phyloP scores from a whole-genome alignment of 2,797 vertebrate genomes.

The Loris lydekkerianus region DNA sequence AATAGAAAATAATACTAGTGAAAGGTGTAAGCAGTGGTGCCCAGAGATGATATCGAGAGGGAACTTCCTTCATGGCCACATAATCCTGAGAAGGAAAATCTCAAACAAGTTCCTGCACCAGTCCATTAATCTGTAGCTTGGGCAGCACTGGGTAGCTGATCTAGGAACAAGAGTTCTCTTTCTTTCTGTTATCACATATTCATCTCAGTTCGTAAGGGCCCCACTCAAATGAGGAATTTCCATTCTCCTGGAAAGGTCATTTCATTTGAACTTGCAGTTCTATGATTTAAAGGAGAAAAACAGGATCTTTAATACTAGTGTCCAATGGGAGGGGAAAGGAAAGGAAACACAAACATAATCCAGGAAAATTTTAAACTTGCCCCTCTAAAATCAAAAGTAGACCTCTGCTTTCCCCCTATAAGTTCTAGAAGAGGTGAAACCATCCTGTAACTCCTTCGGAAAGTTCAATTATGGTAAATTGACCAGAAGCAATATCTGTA shows the following conservation, averaged over 20 bases:
- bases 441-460: background rate
- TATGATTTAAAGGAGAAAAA: background rate
- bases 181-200: background rate
- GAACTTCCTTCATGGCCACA: background rate
- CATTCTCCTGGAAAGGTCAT: slow-evolving; percentile 50
- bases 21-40: too few relatives aligned
- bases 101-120: background rate
- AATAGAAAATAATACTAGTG: too few relatives aligned
- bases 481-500: background rate
- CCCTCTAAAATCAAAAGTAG: background rate
- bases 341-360: background rate
- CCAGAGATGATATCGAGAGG: too few relatives aligned
- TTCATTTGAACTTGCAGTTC: background rate
- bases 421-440: background rate
- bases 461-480: background rate
- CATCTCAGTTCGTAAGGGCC: background rate
- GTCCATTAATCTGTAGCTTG: background rate
- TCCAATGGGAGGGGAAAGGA: background rate
- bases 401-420: background rate
- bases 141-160: background rate
- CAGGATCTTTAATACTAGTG: background rate
- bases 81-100: slow-evolving; percentile 49
- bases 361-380: background rate
- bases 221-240: slow-evolving; percentile 25
- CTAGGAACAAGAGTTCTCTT: slow-evolving; percentile 43